Percentiles rank a stretch among this genome's conserved stretches.
phyloP scores from a whole-genome alignment of 2,888 invertebrate genomes.

The Tetanocera ferruginea region DNA sequence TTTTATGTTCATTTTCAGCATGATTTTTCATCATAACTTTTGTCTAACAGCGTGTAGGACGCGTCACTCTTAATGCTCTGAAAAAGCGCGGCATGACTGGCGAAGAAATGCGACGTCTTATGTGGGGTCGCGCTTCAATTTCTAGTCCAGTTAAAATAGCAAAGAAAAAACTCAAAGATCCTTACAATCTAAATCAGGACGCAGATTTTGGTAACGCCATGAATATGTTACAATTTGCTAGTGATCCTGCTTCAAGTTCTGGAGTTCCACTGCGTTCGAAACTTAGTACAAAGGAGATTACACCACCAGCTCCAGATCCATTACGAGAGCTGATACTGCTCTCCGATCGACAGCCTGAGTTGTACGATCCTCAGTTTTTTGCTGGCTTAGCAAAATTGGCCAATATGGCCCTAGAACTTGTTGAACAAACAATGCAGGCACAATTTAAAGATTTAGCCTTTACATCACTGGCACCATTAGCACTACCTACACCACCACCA shows the following conservation, averaged over 20 bases:
- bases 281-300: background rate
- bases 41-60: conserved; percentile 80
- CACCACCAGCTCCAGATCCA: conserved; percentile 71
- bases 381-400: conserved; percentile 74
- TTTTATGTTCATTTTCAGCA: background rate
- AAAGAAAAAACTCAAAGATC: conserved; percentile 72
- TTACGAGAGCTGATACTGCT: conserved; percentile 76
- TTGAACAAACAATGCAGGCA: conserved; percentile 69
- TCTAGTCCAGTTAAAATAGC: conserved; percentile 85
- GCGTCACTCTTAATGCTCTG: conserved; percentile 86
- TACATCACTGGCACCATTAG: conserved; percentile 28
- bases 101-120: conserved; percentile 85
- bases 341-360: conserved; percentile 69
- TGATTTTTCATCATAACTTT: background rate
- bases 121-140: conserved; percentile 93
- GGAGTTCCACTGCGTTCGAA: conserved; percentile 48
- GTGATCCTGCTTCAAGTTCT: conserved; percentile 71
- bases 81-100: conserved; percentile 87
- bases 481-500: conserved; percentile 27
- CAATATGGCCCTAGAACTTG: conserved; percentile 74
- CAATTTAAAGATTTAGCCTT: conserved; percentile 44
- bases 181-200: conserved; percentile 64
- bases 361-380: conserved; percentile 62
- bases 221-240: conserved; percentile 87
- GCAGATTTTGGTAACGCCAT: conserved; percentile 78